Base-by-base conservation (phyloP, 1,140 invertebrate species). In the Cyclina sinensis region DNA sequence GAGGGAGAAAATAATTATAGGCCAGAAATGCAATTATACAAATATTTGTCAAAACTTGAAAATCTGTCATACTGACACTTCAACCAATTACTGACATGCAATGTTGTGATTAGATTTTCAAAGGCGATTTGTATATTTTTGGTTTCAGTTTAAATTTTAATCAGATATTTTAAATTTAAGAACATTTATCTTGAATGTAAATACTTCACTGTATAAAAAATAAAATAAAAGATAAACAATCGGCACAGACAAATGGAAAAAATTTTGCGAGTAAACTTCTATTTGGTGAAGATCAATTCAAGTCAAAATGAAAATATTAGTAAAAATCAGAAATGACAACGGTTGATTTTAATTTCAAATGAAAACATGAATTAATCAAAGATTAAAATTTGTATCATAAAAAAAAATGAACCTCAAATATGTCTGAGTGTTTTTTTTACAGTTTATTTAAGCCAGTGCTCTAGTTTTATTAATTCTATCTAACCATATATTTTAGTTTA, bases 41-140 rank as follows among this genome's bases (percentile, higher is more conserved):
- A 84, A 84, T 84, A 84, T 84, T 84, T 84, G 82, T 84, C 62
- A 84, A 51, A 78, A 84, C 27, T 84, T 74, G 39, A 73, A n/a
- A 70, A 84, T 73, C 30, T 54, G 46, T 78, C 46, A 78, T 78
- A 57, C 54, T 78, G 74, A 48, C 39, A 83, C 81, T 48, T 68
- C 27, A 74, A 21, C 21, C 82, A 84, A 84, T 84, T 84, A 73
- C 51, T n/a, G 7, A 46, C 82, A 84, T 73, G 82, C 65, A 68
- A 84, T 73, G 82, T 74, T 30, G 43, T 51, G 74, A 84, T 70
- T 48, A 51, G 18, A 11, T 4, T 46, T 51, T 51, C 48, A 51
- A 76, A 76, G 46, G 24, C 27, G 46, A 37, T 27, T 27, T 76
- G 27, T 70, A 18, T 27, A 70, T 11, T 43, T 70, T 43, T 7